These are phyloP conservation scores for Burhinus oedicnemus DNA, from an alignment of 2,113 vertebrate genomes.

Conservation along the genomic window DNA sequence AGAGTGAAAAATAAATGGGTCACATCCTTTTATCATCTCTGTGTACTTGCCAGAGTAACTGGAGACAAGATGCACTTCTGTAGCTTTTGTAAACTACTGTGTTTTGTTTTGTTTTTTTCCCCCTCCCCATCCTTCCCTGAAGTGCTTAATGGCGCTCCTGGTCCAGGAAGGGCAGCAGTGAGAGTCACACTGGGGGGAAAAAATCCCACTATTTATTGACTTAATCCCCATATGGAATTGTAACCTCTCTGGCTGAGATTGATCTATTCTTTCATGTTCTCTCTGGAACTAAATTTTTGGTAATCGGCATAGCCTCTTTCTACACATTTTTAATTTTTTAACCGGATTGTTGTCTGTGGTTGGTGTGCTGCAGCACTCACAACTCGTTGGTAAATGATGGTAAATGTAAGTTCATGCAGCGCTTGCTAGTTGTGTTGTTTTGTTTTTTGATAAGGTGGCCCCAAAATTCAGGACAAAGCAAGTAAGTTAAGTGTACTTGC, in stretches of 20 bases:
- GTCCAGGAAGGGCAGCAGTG: neutral
- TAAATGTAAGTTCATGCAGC: fast-evolving
- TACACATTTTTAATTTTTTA: neutral
- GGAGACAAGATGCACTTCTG: neutral
- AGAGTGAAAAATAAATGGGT: neutral
- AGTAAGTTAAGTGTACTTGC: too few relatives aligned
- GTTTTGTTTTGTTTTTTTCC: too few relatives aligned
- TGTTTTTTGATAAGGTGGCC: neutral
- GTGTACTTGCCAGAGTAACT: neutral
- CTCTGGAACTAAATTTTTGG: neutral
- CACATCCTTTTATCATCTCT: neutral
- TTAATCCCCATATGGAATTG: neutral
- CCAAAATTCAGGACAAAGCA: neutral
- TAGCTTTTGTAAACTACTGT: neutral
- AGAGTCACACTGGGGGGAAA: fast-evolving
- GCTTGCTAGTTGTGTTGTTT: neutral
- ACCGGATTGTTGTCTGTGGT: neutral
- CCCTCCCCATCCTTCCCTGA: neutral
- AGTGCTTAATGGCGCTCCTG: neutral
- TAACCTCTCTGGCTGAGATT: neutral
- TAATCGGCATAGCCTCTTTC: neutral
- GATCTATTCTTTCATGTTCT: neutral
- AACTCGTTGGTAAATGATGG: fast-evolving
- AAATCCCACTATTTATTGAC: neutral
- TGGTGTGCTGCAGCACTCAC: neutral